Evolutionary conservation across 2,888 invertebrate species (phyloP), one percentile per base, ranked within the genome.

Genomic region (Agonopterix heracliana): DNA sequence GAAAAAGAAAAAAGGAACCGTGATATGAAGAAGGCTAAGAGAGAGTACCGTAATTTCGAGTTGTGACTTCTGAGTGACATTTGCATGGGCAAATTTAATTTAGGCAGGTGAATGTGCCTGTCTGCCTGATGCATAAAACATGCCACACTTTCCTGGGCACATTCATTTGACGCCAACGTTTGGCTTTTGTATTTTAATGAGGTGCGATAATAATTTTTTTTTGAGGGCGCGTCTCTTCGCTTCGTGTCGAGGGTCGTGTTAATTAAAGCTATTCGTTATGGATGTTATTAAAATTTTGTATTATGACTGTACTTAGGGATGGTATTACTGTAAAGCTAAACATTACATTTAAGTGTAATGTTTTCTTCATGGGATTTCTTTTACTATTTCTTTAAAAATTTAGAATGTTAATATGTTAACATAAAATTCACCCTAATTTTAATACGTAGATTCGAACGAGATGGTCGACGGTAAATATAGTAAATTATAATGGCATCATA

Each of bases 31-130:
- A 54, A 49, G 54, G 53, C 46, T 49, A 44, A 54, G 55, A 55
- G 57, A 55, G 57, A 57, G 52, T 53, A 49, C 49, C 57, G 57
- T 65, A 61, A 68, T 62, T 64, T 57, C 68, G 50, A 57, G 52
- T 54, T 52, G 64, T 65, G 71, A 70, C 76, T 72, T 65, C 57
- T 73, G 75, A 78, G 70, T 77, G 78, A 77, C 79, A 78, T 71
- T 66, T 72, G 66, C 74, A 70, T 71, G 67, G 63, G 66, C 66
- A 71, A 78, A 78, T 79, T 80, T 80, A 80, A 80, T 80, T 80
- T 75, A 73, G 79, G 69, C 75, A 79, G 77, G 78, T 78, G 74
- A 68, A 44, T 26, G 49, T 59, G 55, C 48, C 68, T 71, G 71
- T 26, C 47, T 59, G 54, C 48, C 68, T 71, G 71, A 68, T 79